Base-by-base conservation (phyloP, 2,797 vertebrate species). In the Ibycter americanus region DNA sequence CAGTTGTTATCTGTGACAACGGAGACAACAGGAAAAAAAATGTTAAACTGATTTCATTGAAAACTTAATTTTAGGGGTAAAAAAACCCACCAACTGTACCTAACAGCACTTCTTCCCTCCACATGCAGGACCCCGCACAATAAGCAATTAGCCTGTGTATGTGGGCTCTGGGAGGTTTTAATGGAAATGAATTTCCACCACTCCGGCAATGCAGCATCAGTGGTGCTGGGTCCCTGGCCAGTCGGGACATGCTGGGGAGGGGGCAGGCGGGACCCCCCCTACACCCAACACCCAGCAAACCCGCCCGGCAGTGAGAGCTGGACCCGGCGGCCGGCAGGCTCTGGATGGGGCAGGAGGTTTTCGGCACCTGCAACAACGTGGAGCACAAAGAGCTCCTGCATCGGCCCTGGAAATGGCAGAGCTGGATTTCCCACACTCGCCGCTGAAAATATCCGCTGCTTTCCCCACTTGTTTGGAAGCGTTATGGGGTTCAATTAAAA, bases 291-390 rank as follows among this genome's bases (percentile, higher is more conserved):
- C 27, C 32, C 13, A 0, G n/a, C 2, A 4, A 46, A 14, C 20
- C 23, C 2, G 0, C 8, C 49, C 6, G 9, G 47, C 42, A 44
- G 32, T 7, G 0, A 0, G 4, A 7, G 18, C 32, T 5, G 2
- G 65, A 40, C 9, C 58, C 1, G 2, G 36, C 42, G 9, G 32
- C 6, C 49, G n/a, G 27, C 11, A 2, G 36, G 26, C 5, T 0
- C 40, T 32, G 65, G 44, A 15, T 0, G 1, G 25, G 62, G 47
- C 2, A 1, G 38, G 55, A 36, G 72, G 40, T 5, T 55, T 61
- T 47, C 2, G 13, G 70, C 51, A 62, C 83, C 80, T 58, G 73
- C 26, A 27, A 3, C 26, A 27, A 3, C 42, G 19, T 2, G 2
- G n/a, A 1, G 6, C 56, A 93, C 72, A 65, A 51, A 91, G 84